phyloP scores from a whole-genome alignment of 2,888 invertebrate genomes.

The Celastrina argiolus region DNA sequence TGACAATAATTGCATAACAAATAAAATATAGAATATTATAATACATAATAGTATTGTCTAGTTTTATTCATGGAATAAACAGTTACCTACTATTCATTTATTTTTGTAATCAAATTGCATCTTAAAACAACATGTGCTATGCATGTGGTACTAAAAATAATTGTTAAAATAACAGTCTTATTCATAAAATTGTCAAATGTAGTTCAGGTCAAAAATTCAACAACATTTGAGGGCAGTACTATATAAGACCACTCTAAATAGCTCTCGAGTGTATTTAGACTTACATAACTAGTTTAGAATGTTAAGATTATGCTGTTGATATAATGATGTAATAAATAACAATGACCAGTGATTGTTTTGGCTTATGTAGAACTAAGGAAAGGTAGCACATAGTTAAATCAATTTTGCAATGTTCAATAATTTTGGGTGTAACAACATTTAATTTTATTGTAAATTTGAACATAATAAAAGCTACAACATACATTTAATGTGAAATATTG shows the following conservation, averaged over 20 bases:
- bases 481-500: too few relatives aligned
- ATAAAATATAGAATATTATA: too few relatives aligned
- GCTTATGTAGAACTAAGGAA: constrained; percentile 1
- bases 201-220: neutral
- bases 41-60: neutral
- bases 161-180: neutral
- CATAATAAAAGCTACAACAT: too few relatives aligned
- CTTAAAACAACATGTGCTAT: neutral
- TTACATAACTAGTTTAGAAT: constrained; percentile 19
- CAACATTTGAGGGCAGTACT: neutral
- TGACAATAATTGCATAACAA: neutral
- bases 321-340: constrained; percentile 9
- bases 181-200: neutral
- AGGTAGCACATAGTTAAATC: neutral
- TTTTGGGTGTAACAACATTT: too few relatives aligned
- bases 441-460: too few relatives aligned
- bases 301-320: neutral
- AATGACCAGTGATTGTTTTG: neutral
- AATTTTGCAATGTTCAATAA: neutral
- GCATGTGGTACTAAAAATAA: neutral
- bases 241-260: neutral
- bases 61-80: neutral
- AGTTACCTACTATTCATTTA: neutral
- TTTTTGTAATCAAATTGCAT: neutral
- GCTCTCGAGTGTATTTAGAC: neutral